Evolutionary conservation across 2,888 invertebrate genomes (phyloP).

Genomic region (Bruchidius siliquastri): DNA sequence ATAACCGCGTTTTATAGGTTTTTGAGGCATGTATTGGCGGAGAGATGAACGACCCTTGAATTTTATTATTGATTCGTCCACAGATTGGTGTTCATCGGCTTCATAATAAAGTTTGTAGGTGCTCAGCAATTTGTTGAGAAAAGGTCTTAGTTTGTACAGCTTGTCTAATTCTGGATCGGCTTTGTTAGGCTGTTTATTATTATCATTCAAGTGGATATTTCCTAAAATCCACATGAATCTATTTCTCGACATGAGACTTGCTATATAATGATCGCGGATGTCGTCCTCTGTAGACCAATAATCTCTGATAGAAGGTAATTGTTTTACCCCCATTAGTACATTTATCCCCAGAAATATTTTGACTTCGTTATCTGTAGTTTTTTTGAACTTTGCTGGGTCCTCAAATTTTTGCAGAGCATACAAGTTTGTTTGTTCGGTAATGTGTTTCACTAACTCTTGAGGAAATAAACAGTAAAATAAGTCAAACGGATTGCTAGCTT

Average conservation of each 20-base stretch:
- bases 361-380: background rate
- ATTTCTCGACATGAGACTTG: background rate
- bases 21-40: background rate
- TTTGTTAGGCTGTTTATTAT: no score
- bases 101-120: no score
- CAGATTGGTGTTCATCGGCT: no score
- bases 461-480: no score
- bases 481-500: no score
- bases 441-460: background rate
- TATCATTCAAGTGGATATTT: no score
- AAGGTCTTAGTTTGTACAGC: no score
- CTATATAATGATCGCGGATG: background rate
- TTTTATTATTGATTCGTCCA: no score
- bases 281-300: background rate
- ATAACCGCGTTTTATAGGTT: background rate
- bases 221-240: background rate
- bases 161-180: no score
- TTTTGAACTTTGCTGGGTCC: background rate
- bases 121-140: no score
- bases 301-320: background rate
- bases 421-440: background rate
- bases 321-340: background rate
- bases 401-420: background rate
- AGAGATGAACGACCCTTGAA: background rate
- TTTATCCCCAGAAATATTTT: background rate